These are phyloP conservation scores for Calonectris borealis DNA, from an alignment of 2,113 vertebrate genomes.

Conservation along the genomic window DNA sequence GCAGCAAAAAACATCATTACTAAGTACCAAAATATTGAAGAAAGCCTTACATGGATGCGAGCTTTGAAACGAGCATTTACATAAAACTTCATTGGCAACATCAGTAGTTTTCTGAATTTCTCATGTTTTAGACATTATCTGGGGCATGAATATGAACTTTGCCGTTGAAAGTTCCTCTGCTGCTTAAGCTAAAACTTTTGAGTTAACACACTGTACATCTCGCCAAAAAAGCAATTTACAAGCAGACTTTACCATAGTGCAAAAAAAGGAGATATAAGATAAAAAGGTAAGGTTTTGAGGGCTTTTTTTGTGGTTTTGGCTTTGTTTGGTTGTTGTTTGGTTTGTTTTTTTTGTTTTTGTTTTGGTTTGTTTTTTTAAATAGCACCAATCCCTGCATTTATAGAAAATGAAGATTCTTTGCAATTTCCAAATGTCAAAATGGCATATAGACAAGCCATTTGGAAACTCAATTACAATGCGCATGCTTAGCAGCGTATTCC, in stretches of 20 bases:
- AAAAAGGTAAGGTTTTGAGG: neutral
- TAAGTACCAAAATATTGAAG: neutral
- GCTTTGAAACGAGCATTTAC: neutral
- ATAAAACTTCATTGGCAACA: neutral
- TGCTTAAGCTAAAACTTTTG: neutral
- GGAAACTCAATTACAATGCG: neutral
- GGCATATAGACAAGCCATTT: neutral
- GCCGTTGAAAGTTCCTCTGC: neutral
- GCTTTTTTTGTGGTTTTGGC: neutral
- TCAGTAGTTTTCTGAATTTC: neutral
- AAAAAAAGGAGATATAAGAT: neutral
- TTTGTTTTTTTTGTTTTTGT: too few species aligned
- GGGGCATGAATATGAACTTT: neutral
- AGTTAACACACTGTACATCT: neutral
- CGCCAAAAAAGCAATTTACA: neutral
- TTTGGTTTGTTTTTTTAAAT: neutral
- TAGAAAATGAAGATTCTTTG: neutral
- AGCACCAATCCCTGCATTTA: neutral
- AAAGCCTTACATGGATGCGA: accelerated
- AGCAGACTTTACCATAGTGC: neutral
- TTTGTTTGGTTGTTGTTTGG: neutral
- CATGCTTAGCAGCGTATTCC: neutral
- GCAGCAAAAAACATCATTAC: neutral
- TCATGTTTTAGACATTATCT: neutral
- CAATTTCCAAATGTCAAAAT: neutral